Conservation (phyloP, 1,140 invertebrate genomes). For the Cyclargus thomasi region DNA sequence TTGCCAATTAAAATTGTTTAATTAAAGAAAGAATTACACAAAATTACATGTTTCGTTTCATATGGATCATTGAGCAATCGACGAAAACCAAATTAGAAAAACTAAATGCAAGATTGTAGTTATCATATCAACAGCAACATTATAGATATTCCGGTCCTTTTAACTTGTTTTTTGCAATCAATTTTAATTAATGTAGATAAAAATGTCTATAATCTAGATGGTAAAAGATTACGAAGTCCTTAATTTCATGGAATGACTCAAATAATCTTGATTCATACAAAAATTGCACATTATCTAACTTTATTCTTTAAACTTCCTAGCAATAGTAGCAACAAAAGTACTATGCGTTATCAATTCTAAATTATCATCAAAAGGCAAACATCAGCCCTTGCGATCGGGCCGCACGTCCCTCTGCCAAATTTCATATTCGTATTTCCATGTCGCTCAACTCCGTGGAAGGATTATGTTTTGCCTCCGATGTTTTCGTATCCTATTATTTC, state of each 20-base stretch:
- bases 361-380: constrained; percentile 57
- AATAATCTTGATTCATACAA: too few species aligned
- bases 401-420: constrained; percentile 60
- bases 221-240: too few species aligned
- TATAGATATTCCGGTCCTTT: too few species aligned
- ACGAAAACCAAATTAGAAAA: neutral
- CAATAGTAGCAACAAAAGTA: too few species aligned
- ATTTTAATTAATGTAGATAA: too few species aligned
- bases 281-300: too few species aligned
- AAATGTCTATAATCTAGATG: too few species aligned
- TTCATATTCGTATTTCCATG: constrained; percentile 71
- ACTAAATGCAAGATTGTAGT: neutral
- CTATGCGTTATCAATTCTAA: constrained; percentile 41
- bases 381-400: constrained; percentile 60
- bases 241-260: too few species aligned
- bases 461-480: constrained; percentile 72
- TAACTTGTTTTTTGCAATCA: too few species aligned
- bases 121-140: neutral
- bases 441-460: constrained; percentile 66
- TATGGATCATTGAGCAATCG: neutral
- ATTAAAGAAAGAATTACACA: neutral
- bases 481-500: constrained; percentile 75
- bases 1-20: constrained; percentile 26
- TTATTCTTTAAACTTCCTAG: too few species aligned
- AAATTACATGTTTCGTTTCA: neutral